A percentile compares a stretch with the other conserved stretches of the same genome.
Conservation (phyloP, 2,888 invertebrate species). For the Tipula helvola region DNA sequence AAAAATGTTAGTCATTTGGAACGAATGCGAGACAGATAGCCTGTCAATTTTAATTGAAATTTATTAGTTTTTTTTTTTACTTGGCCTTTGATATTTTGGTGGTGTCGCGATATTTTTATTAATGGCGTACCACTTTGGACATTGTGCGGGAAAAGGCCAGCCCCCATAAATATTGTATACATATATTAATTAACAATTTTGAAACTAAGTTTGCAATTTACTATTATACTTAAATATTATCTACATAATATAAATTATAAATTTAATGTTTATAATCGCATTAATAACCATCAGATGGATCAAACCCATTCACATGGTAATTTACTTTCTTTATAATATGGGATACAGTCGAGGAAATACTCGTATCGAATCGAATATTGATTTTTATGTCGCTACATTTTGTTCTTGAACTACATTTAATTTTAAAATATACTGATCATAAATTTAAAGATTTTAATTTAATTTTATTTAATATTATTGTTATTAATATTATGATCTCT, state of each 20-base stretch:
- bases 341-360: background rate
- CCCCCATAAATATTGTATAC: background rate
- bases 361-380: background rate
- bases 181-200: background rate
- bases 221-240: background rate
- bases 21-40: background rate
- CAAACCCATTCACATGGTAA: background rate
- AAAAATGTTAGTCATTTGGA: background rate
- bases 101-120: background rate
- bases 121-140: background rate
- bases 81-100: background rate
- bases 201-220: background rate
- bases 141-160: background rate
- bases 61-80: background rate
- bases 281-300: background rate
- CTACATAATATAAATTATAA: background rate
- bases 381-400: background rate
- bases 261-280: background rate
- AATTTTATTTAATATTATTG: conserved; percentile 4
- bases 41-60: background rate
- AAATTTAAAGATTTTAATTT: background rate
- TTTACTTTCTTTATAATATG: background rate
- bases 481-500: conserved; percentile 4
- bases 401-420: background rate
- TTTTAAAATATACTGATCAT: background rate